Evolutionary conservation across 1,140 invertebrate genomes (phyloP).

Genomic region (Drosophila bifasciata): DNA sequence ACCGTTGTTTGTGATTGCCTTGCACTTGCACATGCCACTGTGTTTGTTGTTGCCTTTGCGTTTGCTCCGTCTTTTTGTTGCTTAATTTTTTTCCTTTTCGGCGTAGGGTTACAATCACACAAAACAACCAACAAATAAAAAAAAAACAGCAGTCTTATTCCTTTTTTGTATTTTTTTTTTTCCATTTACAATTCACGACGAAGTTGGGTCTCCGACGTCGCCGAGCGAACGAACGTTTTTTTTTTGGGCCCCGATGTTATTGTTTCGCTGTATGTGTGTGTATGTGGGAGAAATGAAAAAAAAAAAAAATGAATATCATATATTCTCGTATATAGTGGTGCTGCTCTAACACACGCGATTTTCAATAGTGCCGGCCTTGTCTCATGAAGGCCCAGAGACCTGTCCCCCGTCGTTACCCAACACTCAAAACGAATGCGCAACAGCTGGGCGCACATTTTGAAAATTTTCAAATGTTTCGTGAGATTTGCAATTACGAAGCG

Average conservation of each 20-base stretch:
- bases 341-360: constrained; percentile 34
- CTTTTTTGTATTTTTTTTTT: constrained; percentile 68
- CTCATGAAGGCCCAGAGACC: neutral
- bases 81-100: constrained; percentile 72
- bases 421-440: constrained; percentile 36
- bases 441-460: constrained; percentile 28
- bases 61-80: constrained; percentile 59
- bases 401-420: constrained; percentile 7
- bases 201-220: constrained; percentile 57
- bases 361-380: constrained; percentile 24
- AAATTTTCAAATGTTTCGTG: neutral
- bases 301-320: constrained; percentile 24
- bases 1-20: constrained; percentile 77
- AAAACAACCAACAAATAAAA: constrained; percentile 36
- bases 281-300: constrained; percentile 47
- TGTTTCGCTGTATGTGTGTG: constrained; percentile 61
- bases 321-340: constrained; percentile 12
- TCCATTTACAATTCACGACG: constrained; percentile 80
- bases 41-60: constrained; percentile 57
- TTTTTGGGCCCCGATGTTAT: constrained; percentile 68
- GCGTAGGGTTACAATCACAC: constrained; percentile 68
- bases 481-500: neutral
- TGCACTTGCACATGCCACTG: constrained; percentile 68
- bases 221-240: constrained; percentile 55
- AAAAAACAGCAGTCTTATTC: constrained; percentile 30